Conservation (phyloP, 2,113 vertebrate genomes). For the Nanorana parkeri region DNA sequence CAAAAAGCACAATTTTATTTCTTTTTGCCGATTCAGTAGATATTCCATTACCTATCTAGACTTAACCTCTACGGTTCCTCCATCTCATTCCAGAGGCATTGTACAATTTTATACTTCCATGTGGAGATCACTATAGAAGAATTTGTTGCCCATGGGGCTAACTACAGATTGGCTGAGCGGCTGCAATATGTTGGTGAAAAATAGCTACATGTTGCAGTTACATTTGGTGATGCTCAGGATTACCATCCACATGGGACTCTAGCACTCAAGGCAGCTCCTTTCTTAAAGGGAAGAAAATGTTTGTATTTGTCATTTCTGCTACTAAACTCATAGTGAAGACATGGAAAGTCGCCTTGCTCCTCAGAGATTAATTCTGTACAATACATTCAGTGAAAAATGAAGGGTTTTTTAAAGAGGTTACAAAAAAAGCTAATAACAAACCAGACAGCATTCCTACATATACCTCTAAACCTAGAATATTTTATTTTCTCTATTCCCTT, state of each 20-base stretch:
- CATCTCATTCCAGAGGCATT: not conserved
- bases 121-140: not conserved
- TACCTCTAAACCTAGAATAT: too few species aligned
- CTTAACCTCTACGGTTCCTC: not conserved
- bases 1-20: constrained; percentile 23
- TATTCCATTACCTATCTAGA: constrained; percentile 12
- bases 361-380: not conserved
- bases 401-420: too few species aligned
- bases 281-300: not conserved
- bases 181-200: not conserved
- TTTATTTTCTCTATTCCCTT: too few species aligned
- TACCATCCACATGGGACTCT: not conserved
- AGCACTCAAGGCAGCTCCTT: not conserved
- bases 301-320: not conserved
- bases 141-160: not conserved
- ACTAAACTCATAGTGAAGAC: not conserved
- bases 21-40: constrained; percentile 18
- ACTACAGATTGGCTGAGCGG: not conserved
- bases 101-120: not conserved
- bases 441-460: too few species aligned
- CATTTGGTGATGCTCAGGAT: not conserved
- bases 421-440: too few species aligned
- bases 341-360: not conserved
- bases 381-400: not conserved
- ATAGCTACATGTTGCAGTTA: not conserved